phyloP scores from a whole-genome alignment of 1,140 invertebrate genomes.

The Adoxophyes honmai region DNA sequence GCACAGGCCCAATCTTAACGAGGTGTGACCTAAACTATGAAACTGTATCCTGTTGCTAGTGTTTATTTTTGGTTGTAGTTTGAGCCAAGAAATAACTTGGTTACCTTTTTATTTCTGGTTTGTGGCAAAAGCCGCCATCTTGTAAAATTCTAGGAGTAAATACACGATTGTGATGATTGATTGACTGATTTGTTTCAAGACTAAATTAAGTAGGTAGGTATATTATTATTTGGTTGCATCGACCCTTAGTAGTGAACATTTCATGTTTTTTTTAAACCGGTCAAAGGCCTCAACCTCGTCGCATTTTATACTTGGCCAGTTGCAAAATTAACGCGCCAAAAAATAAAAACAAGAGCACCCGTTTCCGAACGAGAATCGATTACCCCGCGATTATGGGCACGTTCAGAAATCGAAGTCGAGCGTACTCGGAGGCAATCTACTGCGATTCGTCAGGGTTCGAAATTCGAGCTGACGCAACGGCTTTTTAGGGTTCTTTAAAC shows the following conservation, averaged over 20 bases:
- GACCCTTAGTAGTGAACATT: too few relatives aligned
- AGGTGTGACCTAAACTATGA: neutral
- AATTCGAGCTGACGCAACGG: constrained; percentile 26
- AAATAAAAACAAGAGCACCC: neutral
- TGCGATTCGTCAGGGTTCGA: constrained; percentile 37
- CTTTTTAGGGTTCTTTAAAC: constrained; percentile 15
- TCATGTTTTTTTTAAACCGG: too few relatives aligned
- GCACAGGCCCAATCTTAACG: neutral
- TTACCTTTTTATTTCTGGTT: too few relatives aligned
- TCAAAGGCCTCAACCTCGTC: too few relatives aligned
- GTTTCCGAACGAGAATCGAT: constrained; percentile 27
- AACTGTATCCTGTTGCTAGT: neutral
- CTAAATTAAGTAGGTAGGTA: too few relatives aligned
- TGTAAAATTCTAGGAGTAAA: too few relatives aligned
- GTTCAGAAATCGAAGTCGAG: constrained; percentile 20
- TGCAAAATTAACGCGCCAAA: neutral
- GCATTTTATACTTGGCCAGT: neutral
- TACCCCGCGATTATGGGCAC: constrained; percentile 19
- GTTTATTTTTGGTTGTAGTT: neutral
- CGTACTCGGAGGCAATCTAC: constrained; percentile 32
- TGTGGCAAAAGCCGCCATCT: too few relatives aligned
- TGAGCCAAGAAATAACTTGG: too few relatives aligned
- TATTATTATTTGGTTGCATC: too few relatives aligned
- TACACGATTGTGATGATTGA: too few relatives aligned
- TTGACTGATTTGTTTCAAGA: too few relatives aligned